Evolutionary conservation across 2,797 vertebrate species (phyloP).

Genomic region (Champsocephalus esox): DNA sequence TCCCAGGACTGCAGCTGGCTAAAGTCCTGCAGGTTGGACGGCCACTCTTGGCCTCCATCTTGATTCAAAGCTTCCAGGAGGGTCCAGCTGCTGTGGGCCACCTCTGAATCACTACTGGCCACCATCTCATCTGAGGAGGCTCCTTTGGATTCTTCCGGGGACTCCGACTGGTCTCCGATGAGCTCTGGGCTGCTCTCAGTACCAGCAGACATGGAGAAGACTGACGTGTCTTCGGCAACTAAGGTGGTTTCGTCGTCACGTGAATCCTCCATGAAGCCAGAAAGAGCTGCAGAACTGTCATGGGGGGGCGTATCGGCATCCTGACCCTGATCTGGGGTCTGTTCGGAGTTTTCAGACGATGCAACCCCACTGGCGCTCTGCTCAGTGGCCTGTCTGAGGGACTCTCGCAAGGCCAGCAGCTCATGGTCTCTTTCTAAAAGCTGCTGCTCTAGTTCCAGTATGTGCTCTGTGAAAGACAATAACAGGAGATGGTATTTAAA

Average conservation of each 20-base stretch:
- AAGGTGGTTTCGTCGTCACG: slow-evolving; percentile 82
- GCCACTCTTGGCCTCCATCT: slow-evolving; percentile 85
- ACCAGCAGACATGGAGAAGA: slow-evolving; percentile 75
- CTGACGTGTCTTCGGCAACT: slow-evolving; percentile 78
- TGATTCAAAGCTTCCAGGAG: slow-evolving; percentile 86
- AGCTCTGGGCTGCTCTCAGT: slow-evolving; percentile 83
- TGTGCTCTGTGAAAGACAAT: slow-evolving; percentile 46
- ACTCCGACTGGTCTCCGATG: slow-evolving; percentile 80
- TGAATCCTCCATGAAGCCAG: slow-evolving; percentile 66
- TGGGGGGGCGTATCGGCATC: slow-evolving; percentile 3
- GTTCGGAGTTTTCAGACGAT: slow-evolving; percentile 39
- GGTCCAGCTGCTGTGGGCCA: slow-evolving; percentile 89
- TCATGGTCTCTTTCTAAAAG: slow-evolving; percentile 79
- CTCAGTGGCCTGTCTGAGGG: slow-evolving; percentile 53
- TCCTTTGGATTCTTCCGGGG: slow-evolving; percentile 83
- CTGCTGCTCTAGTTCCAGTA: slow-evolving; percentile 75
- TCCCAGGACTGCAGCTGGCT: slow-evolving; percentile 84
- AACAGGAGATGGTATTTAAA: not conserved
- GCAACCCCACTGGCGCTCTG: slow-evolving; percentile 29
- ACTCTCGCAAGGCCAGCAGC: slow-evolving; percentile 70
- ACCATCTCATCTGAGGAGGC: slow-evolving; percentile 88
- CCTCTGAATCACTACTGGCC: slow-evolving; percentile 86
- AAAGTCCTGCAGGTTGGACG: slow-evolving; percentile 77
- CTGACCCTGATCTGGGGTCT: slow-evolving; percentile 36
- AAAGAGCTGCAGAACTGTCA: slow-evolving; percentile 45